Percentiles rank a stretch among this genome's conserved stretches.
These are phyloP conservation scores for Hippotragus niger DNA, from an alignment of 2,113 vertebrate genomes.

Conservation along the genomic window DNA sequence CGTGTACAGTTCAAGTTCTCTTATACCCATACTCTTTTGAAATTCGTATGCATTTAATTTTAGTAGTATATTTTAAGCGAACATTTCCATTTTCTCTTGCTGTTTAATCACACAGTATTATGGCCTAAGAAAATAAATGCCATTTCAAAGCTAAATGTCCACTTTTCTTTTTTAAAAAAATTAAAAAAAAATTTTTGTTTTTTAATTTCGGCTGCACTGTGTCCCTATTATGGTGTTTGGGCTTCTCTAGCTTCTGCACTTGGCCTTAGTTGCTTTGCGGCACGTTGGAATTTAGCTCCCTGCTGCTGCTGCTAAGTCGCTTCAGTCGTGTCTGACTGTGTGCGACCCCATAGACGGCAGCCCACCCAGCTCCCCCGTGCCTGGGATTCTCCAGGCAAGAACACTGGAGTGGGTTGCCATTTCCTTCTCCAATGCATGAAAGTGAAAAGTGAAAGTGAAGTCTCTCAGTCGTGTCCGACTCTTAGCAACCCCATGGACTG, in stretches of 20 bases:
- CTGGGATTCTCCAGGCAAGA: too few species aligned
- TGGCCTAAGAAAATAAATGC: not conserved
- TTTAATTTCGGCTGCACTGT: not conserved
- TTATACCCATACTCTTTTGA: not conserved
- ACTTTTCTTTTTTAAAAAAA: not conserved
- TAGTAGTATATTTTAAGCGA: not conserved
- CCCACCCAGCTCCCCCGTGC: too few species aligned
- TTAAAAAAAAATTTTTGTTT: not conserved
- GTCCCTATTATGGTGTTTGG: not conserved
- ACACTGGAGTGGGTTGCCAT: too few species aligned
- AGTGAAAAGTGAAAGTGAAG: too few species aligned
- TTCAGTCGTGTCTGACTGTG: too few species aligned
- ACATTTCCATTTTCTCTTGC: not conserved
- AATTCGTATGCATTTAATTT: not conserved
- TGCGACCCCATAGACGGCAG: too few species aligned
- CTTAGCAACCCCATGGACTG: too few species aligned
- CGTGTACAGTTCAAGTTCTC: not conserved
- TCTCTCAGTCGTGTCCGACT: too few species aligned
- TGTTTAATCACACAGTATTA: not conserved
- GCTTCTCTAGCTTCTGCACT: not conserved
- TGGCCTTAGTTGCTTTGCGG: too few species aligned
- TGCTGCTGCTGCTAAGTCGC: too few species aligned
- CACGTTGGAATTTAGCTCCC: fast-evolving
- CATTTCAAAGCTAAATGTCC: not conserved
- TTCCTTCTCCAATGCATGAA: too few species aligned